These are phyloP conservation scores for Eulithis testata DNA, from an alignment of 2,888 invertebrate species.

Conservation along the genomic window DNA sequence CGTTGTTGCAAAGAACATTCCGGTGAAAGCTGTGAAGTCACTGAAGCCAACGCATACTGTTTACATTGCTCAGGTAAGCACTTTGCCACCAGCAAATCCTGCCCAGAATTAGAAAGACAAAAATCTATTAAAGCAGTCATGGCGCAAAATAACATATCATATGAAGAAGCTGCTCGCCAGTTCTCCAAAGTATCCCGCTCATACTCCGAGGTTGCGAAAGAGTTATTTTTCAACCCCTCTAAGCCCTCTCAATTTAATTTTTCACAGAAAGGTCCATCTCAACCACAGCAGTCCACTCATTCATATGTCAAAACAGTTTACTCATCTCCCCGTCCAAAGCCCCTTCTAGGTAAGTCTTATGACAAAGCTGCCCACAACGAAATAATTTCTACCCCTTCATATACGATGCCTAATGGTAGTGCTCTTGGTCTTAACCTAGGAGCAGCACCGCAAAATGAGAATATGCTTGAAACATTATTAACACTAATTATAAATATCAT, in stretches of 20 bases:
- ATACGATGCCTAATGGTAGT: not conserved
- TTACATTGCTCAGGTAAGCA: no score
- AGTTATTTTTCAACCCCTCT: not conserved
- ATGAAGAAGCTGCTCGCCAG: not conserved
- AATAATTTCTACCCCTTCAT: not conserved
- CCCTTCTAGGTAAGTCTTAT: not conserved
- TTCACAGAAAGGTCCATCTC: not conserved
- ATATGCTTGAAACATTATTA: not conserved
- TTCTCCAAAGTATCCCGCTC: not conserved
- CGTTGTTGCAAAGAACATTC: no score
- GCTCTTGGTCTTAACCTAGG: not conserved
- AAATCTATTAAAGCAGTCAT: not conserved
- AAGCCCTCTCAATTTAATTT: not conserved
- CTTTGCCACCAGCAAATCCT: not conserved
- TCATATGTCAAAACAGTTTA: not conserved
- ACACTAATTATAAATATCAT: constrained; percentile 2
- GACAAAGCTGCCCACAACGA: not conserved
- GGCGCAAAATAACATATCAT: not conserved
- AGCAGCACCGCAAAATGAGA: not conserved
- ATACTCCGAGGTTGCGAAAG: not conserved
- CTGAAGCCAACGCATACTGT: no score
- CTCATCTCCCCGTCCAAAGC: not conserved
- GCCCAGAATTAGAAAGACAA: not conserved
- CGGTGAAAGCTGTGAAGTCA: no score
- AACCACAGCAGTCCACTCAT: not conserved